phyloP scores from a whole-genome alignment of 30 jellyfish, hydroid and myxozoan species.

The Haliclystus octoradiatus region DNA sequence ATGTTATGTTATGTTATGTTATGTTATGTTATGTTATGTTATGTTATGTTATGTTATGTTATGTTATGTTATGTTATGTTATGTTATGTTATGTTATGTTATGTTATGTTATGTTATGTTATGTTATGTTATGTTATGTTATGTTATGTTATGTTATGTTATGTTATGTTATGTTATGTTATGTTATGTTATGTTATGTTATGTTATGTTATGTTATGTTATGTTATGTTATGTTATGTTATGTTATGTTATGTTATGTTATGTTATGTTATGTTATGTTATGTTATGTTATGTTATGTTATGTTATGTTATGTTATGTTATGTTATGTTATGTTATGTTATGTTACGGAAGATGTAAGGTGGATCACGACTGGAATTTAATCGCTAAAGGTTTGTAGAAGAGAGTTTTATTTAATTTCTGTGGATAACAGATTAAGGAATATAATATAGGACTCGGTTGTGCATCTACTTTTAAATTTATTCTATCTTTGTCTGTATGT shows the following conservation, averaged over 20 bases:
- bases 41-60: conserved; percentile 1
- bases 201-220: conserved; percentile 8
- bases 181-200: conserved; percentile 7
- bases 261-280: conserved; percentile 7
- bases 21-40: conserved; percentile 4
- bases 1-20: conserved; percentile 5
- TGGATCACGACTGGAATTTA: no score
- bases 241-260: conserved; percentile 7
- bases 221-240: conserved; percentile 1
- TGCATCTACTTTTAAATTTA: no score
- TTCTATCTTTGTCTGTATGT: no score
- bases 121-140: conserved; percentile 8
- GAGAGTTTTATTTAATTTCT: no score
- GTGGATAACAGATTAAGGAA: no score
- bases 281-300: conserved; percentile 4
- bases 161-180: conserved; percentile 8
- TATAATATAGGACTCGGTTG: no score
- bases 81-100: conserved; percentile 8
- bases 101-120: conserved; percentile 5
- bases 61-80: conserved; percentile 8
- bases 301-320: conserved; percentile 5
- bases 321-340: conserved; percentile 7
- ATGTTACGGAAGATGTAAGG: no score
- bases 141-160: conserved; percentile 8
- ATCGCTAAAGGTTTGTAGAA: no score